Conservation (phyloP, 2,888 invertebrate species). For the Nipponacmea schrenckii region DNA sequence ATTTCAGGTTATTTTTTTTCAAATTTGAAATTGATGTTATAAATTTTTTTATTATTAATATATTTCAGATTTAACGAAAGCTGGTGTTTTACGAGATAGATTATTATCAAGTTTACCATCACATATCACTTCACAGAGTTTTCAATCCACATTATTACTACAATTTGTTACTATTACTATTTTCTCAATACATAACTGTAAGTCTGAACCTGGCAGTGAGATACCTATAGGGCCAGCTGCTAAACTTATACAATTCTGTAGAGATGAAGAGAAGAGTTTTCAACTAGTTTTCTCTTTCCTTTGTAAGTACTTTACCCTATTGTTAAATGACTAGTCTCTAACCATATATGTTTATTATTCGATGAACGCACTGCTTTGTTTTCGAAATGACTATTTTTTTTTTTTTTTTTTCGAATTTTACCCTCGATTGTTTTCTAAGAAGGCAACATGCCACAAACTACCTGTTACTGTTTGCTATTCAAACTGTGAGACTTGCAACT, state of each 20-base stretch:
- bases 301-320: constrained; percentile 68
- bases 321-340: background rate
- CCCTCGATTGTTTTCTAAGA: no score
- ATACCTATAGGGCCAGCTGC: constrained; percentile 17
- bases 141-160: constrained; percentile 79
- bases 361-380: no score
- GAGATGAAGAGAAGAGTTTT: constrained; percentile 74
- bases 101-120: constrained; percentile 80
- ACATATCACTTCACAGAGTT: constrained; percentile 82
- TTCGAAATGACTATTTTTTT: no score
- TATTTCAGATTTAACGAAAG: constrained; percentile 72
- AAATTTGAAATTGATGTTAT: no score
- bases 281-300: constrained; percentile 75
- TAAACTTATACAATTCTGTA: constrained; percentile 67
- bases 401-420: no score
- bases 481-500: no score
- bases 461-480: no score
- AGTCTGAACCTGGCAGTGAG: constrained; percentile 35
- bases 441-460: no score
- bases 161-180: constrained; percentile 84
- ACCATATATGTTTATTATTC: no score
- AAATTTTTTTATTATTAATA: no score
- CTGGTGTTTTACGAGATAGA: constrained; percentile 74
- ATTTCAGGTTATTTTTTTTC: no score
- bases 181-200: constrained; percentile 73